Base-by-base conservation (phyloP, 2,113 vertebrate species). In the Morone saxatilis region DNA sequence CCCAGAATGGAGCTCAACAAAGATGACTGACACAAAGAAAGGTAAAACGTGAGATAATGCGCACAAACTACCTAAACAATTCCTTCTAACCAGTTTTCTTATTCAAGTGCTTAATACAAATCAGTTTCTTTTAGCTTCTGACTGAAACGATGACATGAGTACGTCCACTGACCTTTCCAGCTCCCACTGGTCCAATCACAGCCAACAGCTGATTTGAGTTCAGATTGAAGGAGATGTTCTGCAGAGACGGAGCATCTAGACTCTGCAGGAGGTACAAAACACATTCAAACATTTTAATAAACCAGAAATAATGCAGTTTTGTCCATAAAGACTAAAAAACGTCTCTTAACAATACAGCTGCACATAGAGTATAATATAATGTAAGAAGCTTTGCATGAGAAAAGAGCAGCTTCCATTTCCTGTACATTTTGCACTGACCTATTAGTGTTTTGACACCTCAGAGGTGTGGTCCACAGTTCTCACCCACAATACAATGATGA, bases 141-240 rank as follows among this genome's bases (percentile, higher is more conserved):
- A 48, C 1, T 9, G 6, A 76, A 59, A n/a, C 2, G 6, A n/a
- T 13, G 40, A 20, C 45, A 12, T 9, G 2, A 67, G 17, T 0
- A 40, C 7, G 40, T 9, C 31, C 0, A 61, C 90, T 62, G 43
- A 98, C 98, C 96, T 99, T 99, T 91, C 98, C 98, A 54, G 98
- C 96, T 82, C 98, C 98, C 10, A 99, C 98, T 1, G 97, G 97
- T 83, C 98, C 98, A 36, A 99, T 96, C 54, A 99, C 97, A 84
- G 96, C 96, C 75, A 99, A 0, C 54, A 99, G 90, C 72, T 98
- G 95, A 8, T 96, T 95, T 0, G 90, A 94, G 61, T 91, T 93
- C 75, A 97, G 94, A 47, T 91, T 95, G 66, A 97, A 93, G 0
- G 96, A 97, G 68, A 99, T 50, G 4, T 94, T 94, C 73, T 97